A percentile compares a stretch with the other conserved stretches of the same genome.
Conservation (phyloP, 2,113 vertebrate species). For the Cebidichthys violaceus region DNA sequence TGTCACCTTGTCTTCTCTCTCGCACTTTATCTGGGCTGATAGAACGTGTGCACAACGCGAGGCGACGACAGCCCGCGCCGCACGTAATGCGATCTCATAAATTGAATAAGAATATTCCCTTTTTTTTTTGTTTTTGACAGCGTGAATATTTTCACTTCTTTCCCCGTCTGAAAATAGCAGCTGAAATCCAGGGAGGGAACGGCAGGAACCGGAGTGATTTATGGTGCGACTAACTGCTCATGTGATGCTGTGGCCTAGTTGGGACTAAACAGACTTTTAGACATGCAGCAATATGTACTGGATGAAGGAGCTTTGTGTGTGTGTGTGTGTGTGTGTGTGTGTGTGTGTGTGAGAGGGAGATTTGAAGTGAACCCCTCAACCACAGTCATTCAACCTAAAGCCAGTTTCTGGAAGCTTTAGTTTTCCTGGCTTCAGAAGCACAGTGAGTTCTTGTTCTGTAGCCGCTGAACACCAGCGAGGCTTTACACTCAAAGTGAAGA, state of each 20-base stretch:
- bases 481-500: neutral
- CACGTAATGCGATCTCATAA: constrained; percentile 47
- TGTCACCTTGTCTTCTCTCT: constrained; percentile 65
- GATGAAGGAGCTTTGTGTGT: constrained; percentile 19
- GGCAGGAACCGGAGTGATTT: constrained; percentile 64
- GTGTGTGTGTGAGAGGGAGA: constrained; percentile 13
- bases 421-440: neutral
- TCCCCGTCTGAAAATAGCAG: constrained; percentile 62
- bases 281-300: constrained; percentile 30
- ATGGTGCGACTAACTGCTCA: constrained; percentile 66
- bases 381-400: constrained; percentile 1
- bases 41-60: constrained; percentile 48
- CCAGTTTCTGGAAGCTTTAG: neutral
- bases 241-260: constrained; percentile 74
- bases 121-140: constrained; percentile 19
- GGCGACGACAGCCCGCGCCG: constrained; percentile 15
- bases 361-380: neutral
- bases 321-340: constrained; percentile 25
- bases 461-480: neutral
- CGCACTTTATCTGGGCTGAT: constrained; percentile 42
- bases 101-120: constrained; percentile 46
- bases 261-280: constrained; percentile 54
- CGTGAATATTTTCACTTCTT: constrained; percentile 42
- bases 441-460: neutral
- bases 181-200: constrained; percentile 56